These are phyloP conservation scores for Cynopterus brachyotis DNA, from an alignment of 2,113 vertebrate genomes.

Conservation along the genomic window DNA sequence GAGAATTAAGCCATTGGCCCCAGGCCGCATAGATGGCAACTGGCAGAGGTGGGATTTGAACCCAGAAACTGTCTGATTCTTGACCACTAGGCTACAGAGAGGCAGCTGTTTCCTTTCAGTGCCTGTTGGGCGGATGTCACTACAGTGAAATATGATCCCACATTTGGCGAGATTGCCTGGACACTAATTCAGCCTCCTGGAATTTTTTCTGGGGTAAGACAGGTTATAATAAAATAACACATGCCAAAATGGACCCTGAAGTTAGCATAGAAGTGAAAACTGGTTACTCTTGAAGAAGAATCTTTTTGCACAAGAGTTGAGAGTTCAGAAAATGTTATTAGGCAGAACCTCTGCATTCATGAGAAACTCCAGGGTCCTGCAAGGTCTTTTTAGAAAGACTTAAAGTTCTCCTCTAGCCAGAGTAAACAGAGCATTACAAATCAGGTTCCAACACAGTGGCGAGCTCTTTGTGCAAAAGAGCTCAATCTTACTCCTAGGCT, in stretches of 20 bases:
- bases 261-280: not conserved
- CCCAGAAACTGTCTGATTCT: not conserved
- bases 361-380: not conserved
- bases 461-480: not conserved
- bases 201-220: conserved; percentile 26
- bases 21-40: not conserved
- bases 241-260: not conserved
- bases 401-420: not conserved
- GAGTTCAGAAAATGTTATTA: conserved; percentile 21
- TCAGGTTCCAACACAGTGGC: not conserved
- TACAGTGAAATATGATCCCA: not conserved
- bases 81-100: not conserved
- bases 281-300: not conserved
- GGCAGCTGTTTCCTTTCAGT: not conserved
- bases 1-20: not conserved
- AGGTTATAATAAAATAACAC: not conserved
- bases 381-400: not conserved
- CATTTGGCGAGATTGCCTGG: not conserved
- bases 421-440: conserved; percentile 31
- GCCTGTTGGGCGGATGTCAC: not conserved
- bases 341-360: not conserved
- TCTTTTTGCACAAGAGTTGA: not conserved
- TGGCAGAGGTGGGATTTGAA: not conserved
- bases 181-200: not conserved
- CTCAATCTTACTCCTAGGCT: not conserved